phyloP scores from a whole-genome alignment of 2,888 invertebrate species.

The Standfussiana lucernea region DNA sequence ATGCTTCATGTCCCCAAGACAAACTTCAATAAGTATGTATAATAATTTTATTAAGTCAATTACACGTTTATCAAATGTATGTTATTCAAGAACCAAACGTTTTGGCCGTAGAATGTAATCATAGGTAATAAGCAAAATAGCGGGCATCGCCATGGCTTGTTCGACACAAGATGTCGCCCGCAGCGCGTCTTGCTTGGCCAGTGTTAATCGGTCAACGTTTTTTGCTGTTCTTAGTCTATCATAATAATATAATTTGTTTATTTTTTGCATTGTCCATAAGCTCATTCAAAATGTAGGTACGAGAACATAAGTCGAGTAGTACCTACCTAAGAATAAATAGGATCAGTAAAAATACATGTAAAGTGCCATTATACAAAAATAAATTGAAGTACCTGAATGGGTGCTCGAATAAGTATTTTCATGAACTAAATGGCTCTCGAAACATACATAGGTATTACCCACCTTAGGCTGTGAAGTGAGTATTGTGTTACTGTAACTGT shows the following conservation, averaged over 20 bases:
- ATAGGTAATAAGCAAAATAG: slow-evolving; percentile 59
- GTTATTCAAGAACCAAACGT: slow-evolving; percentile 61
- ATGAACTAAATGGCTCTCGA: not conserved
- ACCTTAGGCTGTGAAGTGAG: not conserved
- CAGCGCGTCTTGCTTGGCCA: slow-evolving; percentile 29
- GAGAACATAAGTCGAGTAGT: not conserved
- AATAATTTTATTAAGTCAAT: slow-evolving; percentile 62
- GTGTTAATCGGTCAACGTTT: slow-evolving; percentile 39
- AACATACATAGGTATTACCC: not conserved
- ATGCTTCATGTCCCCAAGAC: slow-evolving; percentile 50
- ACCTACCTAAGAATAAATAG: not conserved
- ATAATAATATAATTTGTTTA: slow-evolving; percentile 5
- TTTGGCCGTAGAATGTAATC: slow-evolving; percentile 56
- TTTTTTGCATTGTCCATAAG: slow-evolving; percentile 17
- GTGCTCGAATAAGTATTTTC: slow-evolving; percentile 14
- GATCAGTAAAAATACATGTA: slow-evolving; percentile 19
- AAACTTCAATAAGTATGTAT: slow-evolving; percentile 41
- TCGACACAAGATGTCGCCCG: slow-evolving; percentile 37
- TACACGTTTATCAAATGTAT: slow-evolving; percentile 61
- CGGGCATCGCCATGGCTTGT: slow-evolving; percentile 41
- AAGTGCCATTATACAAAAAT: slow-evolving; percentile 7
- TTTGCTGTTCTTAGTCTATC: slow-evolving; percentile 15
- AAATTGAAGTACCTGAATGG: not conserved
- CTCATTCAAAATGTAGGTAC: not conserved
- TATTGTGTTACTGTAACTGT: slow-evolving; percentile 1